A percentile compares a stretch with the other conserved stretches of the same genome.
phyloP scores from a whole-genome alignment of 2,113 vertebrate species.

The Lepidothrix coronata region DNA sequence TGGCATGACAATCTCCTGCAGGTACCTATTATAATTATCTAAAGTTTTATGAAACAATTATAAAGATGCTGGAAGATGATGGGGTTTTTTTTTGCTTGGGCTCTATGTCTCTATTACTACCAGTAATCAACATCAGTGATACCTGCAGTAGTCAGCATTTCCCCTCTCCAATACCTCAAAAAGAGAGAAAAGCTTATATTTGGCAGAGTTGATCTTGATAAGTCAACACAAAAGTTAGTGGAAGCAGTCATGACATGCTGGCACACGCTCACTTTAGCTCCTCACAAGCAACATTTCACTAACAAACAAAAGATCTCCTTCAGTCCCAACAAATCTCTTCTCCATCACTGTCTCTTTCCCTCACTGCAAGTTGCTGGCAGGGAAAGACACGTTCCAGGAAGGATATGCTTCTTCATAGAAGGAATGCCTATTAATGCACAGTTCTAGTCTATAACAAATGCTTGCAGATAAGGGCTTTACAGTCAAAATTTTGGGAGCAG shows the following conservation, averaged over 20 bases:
- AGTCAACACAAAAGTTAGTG: neutral
- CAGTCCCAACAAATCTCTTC: neutral
- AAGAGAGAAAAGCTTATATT: fast-evolving
- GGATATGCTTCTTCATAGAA: neutral
- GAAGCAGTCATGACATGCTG: neutral
- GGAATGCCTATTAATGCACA: neutral
- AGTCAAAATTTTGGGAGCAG: neutral
- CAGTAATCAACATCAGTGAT: neutral
- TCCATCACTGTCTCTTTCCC: neutral
- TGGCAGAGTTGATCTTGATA: neutral
- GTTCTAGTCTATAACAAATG: neutral
- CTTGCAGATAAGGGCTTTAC: neutral
- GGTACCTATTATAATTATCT: neutral
- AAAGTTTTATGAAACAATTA: neutral
- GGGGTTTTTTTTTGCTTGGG: neutral
- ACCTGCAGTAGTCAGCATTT: neutral
- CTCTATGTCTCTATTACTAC: neutral
- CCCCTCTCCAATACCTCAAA: neutral
- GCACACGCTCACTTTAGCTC: neutral
- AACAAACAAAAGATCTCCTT: neutral
- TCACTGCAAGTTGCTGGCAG: neutral
- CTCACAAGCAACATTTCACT: neutral
- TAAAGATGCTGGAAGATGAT: neutral
- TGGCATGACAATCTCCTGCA: neutral
- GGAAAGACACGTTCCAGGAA: neutral